phyloP scores from a whole-genome alignment of 2,797 vertebrate genomes.

The Sebastes reedi region DNA sequence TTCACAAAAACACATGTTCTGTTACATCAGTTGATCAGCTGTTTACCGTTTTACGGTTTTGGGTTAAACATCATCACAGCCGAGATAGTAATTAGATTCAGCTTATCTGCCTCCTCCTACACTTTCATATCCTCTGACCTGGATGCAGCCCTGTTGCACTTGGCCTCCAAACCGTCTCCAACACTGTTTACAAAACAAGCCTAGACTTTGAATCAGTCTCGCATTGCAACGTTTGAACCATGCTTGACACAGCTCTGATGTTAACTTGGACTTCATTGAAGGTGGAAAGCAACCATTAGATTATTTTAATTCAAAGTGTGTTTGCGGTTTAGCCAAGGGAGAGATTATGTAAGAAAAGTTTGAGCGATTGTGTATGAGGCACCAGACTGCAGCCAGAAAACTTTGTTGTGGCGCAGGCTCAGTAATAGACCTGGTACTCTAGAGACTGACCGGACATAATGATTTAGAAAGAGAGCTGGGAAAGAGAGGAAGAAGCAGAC shows the following conservation, averaged over 20 bases:
- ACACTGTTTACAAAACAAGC: slow-evolving; percentile 12
- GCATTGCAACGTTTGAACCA: neutral
- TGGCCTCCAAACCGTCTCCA: neutral
- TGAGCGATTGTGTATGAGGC: neutral
- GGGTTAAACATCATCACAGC: neutral
- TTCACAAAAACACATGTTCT: neutral
- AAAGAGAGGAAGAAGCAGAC: neutral
- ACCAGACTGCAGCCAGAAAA: slow-evolving; percentile 1
- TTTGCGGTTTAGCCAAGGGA: slow-evolving; percentile 9
- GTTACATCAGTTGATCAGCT: neutral
- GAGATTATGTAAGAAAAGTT: slow-evolving; percentile 35
- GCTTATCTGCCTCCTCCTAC: neutral
- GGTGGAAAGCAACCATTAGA: neutral
- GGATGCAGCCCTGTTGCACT: neutral
- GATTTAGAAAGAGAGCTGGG: slow-evolving; percentile 3
- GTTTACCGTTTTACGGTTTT: neutral
- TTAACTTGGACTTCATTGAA: neutral
- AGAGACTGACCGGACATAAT: slow-evolving; percentile 28
- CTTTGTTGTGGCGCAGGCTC: slow-evolving; percentile 19
- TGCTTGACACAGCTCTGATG: no score
- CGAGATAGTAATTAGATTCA: neutral
- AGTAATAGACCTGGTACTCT: slow-evolving; percentile 41
- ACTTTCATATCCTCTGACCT: neutral
- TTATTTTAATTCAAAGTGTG: neutral
- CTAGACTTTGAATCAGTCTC: neutral